Conservation (phyloP, 2,797 vertebrate species). For the Tinamus major region DNA sequence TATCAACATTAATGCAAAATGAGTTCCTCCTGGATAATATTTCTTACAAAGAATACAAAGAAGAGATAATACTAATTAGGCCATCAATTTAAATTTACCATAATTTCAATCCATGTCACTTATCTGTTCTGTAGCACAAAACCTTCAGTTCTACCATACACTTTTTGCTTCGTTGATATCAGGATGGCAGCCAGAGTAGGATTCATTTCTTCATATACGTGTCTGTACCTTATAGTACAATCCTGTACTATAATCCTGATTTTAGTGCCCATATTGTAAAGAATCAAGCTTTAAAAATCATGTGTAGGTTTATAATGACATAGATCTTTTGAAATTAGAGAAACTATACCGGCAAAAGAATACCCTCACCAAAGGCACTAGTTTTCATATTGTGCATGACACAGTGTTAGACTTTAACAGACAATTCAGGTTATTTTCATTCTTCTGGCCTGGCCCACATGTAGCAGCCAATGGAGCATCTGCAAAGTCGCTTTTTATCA, state of each 20-base stretch:
- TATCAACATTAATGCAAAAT: slow-evolving; percentile 83
- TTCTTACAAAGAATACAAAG: slow-evolving; percentile 82
- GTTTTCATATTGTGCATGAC: not conserved
- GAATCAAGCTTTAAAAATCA: not conserved
- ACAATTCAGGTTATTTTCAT: slow-evolving; percentile 37
- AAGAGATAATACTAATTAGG: slow-evolving; percentile 85
- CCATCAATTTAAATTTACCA: slow-evolving; percentile 85
- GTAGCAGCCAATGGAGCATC: slow-evolving; percentile 33
- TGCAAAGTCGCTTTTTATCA: slow-evolving; percentile 30
- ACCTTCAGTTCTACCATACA: slow-evolving; percentile 61
- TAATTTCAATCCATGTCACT: slow-evolving; percentile 81
- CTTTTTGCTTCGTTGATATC: slow-evolving; percentile 36
- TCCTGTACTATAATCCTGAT: not conserved
- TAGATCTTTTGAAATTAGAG: not conserved
- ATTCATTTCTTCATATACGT: slow-evolving; percentile 18
- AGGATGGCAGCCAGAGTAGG: slow-evolving; percentile 39
- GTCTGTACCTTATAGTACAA: not conserved
- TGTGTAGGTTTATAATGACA: not conserved
- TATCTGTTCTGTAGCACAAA: slow-evolving; percentile 78
- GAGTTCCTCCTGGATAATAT: slow-evolving; percentile 84
- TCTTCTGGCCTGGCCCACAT: slow-evolving; percentile 21
- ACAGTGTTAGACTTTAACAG: not conserved
- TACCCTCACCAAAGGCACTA: not conserved
- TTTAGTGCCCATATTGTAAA: slow-evolving; percentile 23
- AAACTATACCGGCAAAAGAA: slow-evolving; percentile 22